Conservation (phyloP, 2,113 vertebrate species). For the Gambusia holbrooki region DNA sequence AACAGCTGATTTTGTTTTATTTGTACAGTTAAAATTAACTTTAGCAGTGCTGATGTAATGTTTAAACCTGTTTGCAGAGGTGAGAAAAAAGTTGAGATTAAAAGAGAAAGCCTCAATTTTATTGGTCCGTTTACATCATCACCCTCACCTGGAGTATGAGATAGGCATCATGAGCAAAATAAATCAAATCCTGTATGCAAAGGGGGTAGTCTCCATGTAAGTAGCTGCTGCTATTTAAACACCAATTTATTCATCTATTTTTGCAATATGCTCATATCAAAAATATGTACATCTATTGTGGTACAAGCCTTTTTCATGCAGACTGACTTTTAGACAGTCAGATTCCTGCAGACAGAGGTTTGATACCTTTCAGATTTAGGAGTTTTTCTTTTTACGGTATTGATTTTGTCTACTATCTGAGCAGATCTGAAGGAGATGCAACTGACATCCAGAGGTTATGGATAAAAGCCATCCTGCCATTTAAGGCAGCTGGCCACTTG, state of each 20-base stretch:
- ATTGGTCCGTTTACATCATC: too few relatives aligned
- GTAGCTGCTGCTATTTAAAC: too few relatives aligned
- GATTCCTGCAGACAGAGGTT: slow-evolving; percentile 11
- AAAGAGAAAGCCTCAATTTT: too few relatives aligned
- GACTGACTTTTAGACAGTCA: slow-evolving; percentile 21
- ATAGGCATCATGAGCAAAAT: too few relatives aligned
- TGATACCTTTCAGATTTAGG: slow-evolving; percentile 33
- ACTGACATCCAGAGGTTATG: slow-evolving; percentile 45
- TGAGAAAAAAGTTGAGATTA: too few relatives aligned
- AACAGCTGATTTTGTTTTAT: too few relatives aligned
- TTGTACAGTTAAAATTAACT: too few relatives aligned
- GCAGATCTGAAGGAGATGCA: slow-evolving; percentile 47
- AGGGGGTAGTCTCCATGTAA: too few relatives aligned
- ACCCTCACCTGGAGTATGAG: too few relatives aligned
- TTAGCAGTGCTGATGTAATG: too few relatives aligned
- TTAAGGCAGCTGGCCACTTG: slow-evolving; percentile 26
- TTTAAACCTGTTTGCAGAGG: too few relatives aligned
- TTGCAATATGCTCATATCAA: not conserved
- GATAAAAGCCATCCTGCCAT: slow-evolving; percentile 43
- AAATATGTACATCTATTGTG: not conserved
- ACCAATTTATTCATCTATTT: not conserved
- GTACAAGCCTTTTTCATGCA: slow-evolving; percentile 17
- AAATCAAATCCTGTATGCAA: too few relatives aligned
- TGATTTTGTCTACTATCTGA: slow-evolving; percentile 54
- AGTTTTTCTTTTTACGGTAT: slow-evolving; percentile 45